These are phyloP conservation scores for Nothocercus julius DNA, from an alignment of 2,113 vertebrate genomes.

Conservation along the genomic window DNA sequence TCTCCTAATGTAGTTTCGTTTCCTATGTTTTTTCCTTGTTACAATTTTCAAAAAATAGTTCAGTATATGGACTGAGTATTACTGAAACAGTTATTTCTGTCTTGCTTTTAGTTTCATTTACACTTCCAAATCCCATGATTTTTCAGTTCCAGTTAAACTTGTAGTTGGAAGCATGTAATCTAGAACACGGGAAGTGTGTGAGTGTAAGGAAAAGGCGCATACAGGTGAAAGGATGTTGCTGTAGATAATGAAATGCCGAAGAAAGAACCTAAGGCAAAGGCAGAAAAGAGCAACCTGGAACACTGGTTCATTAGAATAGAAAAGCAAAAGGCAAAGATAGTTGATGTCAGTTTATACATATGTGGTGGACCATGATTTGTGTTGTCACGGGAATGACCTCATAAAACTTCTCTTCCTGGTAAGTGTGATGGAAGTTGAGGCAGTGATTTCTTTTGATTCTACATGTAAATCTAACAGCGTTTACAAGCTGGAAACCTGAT, in stretches of 20 bases:
- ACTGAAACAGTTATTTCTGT: neutral
- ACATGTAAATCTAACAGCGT: neutral
- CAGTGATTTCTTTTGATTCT: neutral
- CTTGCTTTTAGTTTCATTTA: neutral
- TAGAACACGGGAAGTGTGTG: neutral
- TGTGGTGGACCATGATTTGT: neutral
- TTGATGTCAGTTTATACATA: neutral
- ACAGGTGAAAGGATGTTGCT: neutral
- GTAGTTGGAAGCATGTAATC: neutral
- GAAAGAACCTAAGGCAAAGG: neutral
- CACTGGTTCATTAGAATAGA: neutral
- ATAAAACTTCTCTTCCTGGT: neutral
- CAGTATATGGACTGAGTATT: neutral
- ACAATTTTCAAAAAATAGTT: neutral
- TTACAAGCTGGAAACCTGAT: neutral
- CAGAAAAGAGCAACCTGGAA: neutral
- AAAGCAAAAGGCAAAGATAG: neutral
- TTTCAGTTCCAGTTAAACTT: neutral
- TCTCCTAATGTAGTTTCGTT: neutral
- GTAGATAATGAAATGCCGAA: neutral
- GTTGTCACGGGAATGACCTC: neutral
- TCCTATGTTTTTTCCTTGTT: neutral
- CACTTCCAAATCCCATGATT: neutral
- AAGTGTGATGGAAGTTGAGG: neutral
- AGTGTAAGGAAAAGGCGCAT: neutral